Conservation (phyloP, 2,113 vertebrate species). For the Thamnophis sirtalis region DNA sequence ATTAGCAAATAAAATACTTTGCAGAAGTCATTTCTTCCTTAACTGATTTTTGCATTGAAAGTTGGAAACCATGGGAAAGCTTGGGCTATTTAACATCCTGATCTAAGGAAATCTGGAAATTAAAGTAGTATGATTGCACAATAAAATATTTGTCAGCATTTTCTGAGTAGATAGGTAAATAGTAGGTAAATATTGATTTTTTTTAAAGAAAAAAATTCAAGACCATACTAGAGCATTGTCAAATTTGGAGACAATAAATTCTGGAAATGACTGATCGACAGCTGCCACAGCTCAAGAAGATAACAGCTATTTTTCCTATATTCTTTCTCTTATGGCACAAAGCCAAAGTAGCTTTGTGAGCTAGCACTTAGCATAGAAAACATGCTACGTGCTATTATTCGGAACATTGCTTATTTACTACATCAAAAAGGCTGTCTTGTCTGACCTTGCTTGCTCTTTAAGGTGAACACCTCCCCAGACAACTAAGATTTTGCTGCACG, state of each 20-base stretch:
- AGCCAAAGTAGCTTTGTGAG: too few species aligned
- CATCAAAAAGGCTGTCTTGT: not conserved
- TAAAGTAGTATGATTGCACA: not conserved
- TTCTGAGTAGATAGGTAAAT: not conserved
- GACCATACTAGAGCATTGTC: not conserved
- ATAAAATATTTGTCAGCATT: not conserved
- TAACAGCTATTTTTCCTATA: not conserved
- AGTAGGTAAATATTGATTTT: not conserved
- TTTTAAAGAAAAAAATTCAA: not conserved
- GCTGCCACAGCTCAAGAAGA: not conserved
- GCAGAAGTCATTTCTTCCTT: not conserved
- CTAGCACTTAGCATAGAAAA: not conserved
- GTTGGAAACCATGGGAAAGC: not conserved
- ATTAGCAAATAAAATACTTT: not conserved
- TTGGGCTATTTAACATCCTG: not conserved
- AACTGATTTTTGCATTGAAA: not conserved
- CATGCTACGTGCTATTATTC: not conserved
- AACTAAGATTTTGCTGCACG: not conserved
- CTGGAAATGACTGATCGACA: not conserved
- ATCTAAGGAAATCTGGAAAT: not conserved
- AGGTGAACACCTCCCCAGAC: rapidly evolving
- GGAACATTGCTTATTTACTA: not conserved
- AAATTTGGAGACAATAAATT: not conserved
- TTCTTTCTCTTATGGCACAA: not conserved
- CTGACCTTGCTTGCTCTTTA: not conserved